These are phyloP conservation scores for Rhipidura dahli DNA, from an alignment of 2,113 vertebrate genomes.

Conservation along the genomic window DNA sequence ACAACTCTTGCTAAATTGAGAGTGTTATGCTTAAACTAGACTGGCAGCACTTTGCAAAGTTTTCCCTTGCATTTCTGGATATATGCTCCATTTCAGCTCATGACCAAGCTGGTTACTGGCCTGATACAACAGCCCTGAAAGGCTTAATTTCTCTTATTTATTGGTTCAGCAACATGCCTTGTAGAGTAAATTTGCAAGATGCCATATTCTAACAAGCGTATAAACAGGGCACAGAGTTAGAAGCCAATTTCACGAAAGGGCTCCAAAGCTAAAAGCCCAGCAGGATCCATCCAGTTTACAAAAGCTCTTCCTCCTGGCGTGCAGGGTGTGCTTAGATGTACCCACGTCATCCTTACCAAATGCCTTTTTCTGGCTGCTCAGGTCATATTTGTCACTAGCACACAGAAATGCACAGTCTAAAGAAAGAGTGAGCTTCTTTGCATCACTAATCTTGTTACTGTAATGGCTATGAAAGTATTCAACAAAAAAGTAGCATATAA, in stretches of 20 bases:
- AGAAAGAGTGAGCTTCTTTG: slow-evolving; percentile 64
- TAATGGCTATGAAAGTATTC: slow-evolving; percentile 65
- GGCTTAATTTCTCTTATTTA: slow-evolving; percentile 64
- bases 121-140: slow-evolving; percentile 50
- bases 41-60: not conserved
- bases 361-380: slow-evolving; percentile 75
- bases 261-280: slow-evolving; percentile 63
- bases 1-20: not conserved
- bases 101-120: slow-evolving; percentile 23
- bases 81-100: slow-evolving; percentile 39
- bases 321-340: slow-evolving; percentile 52
- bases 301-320: slow-evolving; percentile 59
- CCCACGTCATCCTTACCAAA: slow-evolving; percentile 53
- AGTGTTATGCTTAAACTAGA: not conserved
- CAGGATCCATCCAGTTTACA: slow-evolving; percentile 67
- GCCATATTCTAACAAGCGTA: slow-evolving; percentile 68
- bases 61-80: slow-evolving; percentile 58
- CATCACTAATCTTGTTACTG: slow-evolving; percentile 78
- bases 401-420: slow-evolving; percentile 39
- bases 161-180: slow-evolving; percentile 43
- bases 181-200: slow-evolving; percentile 59
- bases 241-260: slow-evolving; percentile 59
- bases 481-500: slow-evolving; percentile 64
- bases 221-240: slow-evolving; percentile 29
- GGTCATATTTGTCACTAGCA: slow-evolving; percentile 73